A percentile compares a stretch with the other conserved stretches of the same genome.
Evolutionary conservation across 2,113 vertebrate genomes (phyloP).

Genomic region (Morone chrysops): DNA sequence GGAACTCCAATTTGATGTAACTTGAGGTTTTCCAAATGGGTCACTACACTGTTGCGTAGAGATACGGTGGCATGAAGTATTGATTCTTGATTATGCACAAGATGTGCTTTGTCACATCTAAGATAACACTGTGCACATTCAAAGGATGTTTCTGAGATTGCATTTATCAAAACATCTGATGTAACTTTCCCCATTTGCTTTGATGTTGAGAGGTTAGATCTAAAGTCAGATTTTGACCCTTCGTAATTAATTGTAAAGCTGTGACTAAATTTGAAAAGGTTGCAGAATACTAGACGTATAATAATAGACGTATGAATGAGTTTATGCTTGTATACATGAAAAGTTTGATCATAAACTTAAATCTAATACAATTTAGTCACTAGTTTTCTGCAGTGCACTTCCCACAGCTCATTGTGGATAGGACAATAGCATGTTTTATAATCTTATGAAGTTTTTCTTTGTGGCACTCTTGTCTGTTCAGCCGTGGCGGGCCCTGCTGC

Average conservation of each 20-base stretch:
- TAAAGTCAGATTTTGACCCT: constrained; percentile 4
- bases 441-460: too few species aligned
- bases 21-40: constrained; percentile 62
- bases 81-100: constrained; percentile 50
- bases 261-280: not conserved
- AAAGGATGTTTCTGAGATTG: constrained; percentile 3
- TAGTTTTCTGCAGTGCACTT: too few species aligned
- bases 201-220: constrained; percentile 30
- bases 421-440: not conserved
- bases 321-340: not conserved
- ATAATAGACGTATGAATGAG: not conserved
- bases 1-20: constrained; percentile 61
- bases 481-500: not conserved
- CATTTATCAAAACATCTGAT: constrained; percentile 45
- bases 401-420: too few species aligned
- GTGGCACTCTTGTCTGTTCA: not conserved
- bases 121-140: constrained; percentile 4
- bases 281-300: not conserved
- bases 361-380: too few species aligned
- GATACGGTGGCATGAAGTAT: constrained; percentile 36
- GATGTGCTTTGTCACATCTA: constrained; percentile 20
- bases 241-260: not conserved
- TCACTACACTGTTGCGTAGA: constrained; percentile 30
- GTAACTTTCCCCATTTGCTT: constrained; percentile 35
- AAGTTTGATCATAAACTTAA: not conserved